These are phyloP conservation scores for Plusia festucae DNA, from an alignment of 2,888 invertebrate species.

Conservation along the genomic window DNA sequence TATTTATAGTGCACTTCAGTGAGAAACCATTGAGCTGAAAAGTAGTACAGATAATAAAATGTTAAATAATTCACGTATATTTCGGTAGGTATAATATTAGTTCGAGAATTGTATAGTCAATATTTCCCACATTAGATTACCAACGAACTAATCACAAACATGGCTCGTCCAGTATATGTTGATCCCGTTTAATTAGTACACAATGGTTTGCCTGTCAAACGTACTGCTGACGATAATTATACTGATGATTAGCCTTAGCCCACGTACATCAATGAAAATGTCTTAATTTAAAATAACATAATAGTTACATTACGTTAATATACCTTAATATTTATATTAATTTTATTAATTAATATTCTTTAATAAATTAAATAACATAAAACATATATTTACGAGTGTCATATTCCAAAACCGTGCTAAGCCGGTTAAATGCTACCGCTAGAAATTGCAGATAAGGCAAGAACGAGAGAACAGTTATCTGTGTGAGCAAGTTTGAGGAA, in stretches of 20 bases:
- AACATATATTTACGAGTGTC: constrained; percentile 79
- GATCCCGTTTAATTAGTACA: constrained; percentile 15
- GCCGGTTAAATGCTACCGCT: constrained; percentile 88
- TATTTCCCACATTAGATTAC: constrained; percentile 20
- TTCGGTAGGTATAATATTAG: constrained; percentile 22
- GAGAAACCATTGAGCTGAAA: constrained; percentile 89
- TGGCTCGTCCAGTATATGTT: constrained; percentile 14
- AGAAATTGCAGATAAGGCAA: constrained; percentile 89
- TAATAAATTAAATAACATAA: neutral
- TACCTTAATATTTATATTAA: too few relatives aligned
- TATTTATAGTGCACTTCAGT: constrained; percentile 90
- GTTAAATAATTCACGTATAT: constrained; percentile 28
- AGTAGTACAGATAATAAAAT: constrained; percentile 31
- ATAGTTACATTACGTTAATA: too few relatives aligned
- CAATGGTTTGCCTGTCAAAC: neutral
- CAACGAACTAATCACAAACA: constrained; percentile 14
- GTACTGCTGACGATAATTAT: neutral
- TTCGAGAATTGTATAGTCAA: constrained; percentile 24
- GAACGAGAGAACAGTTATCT: constrained; percentile 84
- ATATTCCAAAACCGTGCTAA: constrained; percentile 87
- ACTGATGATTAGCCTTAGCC: neutral
- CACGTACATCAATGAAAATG: neutral
- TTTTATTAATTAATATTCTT: too few relatives aligned
- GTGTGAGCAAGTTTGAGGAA: constrained; percentile 87
- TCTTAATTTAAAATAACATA: too few relatives aligned